A percentile compares a stretch with the other conserved stretches of the same genome.
These are phyloP conservation scores for Hoplodrina blanda DNA, from an alignment of 2,888 invertebrate species.

Conservation along the genomic window DNA sequence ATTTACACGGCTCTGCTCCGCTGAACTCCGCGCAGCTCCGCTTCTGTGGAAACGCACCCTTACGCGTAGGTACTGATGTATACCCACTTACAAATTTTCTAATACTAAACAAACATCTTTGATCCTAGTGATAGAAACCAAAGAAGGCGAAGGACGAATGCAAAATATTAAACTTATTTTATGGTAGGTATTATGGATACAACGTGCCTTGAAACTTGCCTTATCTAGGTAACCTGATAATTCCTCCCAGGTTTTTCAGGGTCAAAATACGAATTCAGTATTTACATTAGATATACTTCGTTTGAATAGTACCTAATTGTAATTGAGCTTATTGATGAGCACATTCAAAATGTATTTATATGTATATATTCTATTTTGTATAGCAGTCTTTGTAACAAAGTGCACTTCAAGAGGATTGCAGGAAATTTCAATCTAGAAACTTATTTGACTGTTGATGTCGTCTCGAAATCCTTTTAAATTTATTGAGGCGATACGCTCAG, in stretches of 20 bases:
- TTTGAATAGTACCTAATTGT: not conserved
- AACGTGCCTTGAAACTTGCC: not conserved
- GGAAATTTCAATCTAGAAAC: slow-evolving; percentile 75
- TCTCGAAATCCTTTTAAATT: slow-evolving; percentile 77
- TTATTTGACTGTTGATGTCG: slow-evolving; percentile 73
- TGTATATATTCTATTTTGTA: not conserved
- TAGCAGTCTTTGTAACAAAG: slow-evolving; percentile 12
- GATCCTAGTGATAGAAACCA: not conserved
- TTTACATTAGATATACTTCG: too few species aligned
- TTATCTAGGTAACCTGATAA: not conserved
- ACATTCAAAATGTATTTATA: not conserved
- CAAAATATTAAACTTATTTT: not conserved
- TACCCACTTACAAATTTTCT: slow-evolving; percentile 8
- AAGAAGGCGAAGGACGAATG: too few species aligned
- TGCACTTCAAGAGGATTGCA: slow-evolving; percentile 62
- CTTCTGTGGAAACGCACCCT: too few species aligned
- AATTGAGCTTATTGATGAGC: not conserved
- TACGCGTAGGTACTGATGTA: slow-evolving; percentile 26
- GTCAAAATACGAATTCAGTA: not conserved
- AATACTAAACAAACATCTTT: slow-evolving; percentile 18
- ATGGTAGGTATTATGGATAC: too few species aligned
- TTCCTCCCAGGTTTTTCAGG: not conserved
- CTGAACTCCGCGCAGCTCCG: too few species aligned
- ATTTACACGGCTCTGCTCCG: too few species aligned
- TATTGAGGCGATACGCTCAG: slow-evolving; percentile 69